Percentiles rank a stretch among this genome's conserved stretches.
Conservation (phyloP, 2,888 invertebrate species). For the Pedicia rivosa region DNA sequence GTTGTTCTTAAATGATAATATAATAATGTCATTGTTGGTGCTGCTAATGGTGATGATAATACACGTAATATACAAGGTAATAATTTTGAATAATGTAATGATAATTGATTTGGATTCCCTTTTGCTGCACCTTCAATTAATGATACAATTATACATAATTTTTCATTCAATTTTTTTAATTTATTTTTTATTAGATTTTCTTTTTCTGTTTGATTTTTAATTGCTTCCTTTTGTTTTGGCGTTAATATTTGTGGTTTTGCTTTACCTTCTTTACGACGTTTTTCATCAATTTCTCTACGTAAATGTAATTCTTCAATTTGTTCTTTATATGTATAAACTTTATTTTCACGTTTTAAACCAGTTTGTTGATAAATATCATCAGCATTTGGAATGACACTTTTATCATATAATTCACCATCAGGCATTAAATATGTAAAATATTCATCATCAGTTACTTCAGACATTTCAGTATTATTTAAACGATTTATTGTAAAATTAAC, state of each 20-base stretch:
- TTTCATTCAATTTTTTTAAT: constrained; percentile 39
- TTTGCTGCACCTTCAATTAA: constrained; percentile 23
- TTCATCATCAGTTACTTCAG: constrained; percentile 60
- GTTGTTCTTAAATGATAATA: constrained; percentile 42
- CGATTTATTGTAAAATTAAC: constrained; percentile 40
- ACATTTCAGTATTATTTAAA: constrained; percentile 47
- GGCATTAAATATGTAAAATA: constrained; percentile 70
- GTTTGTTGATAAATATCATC: constrained; percentile 24
- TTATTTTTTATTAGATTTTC: constrained; percentile 62
- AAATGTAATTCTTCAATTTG: constrained; percentile 90
- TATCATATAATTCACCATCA: constrained; percentile 83
- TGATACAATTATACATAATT: constrained; percentile 21
- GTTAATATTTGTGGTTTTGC: constrained; percentile 54
- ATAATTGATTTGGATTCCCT: constrained; percentile 23
- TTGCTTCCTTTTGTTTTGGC: constrained; percentile 83
- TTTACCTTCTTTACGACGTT: constrained; percentile 64
- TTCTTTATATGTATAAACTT: constrained; percentile 91
- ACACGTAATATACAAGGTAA: constrained; percentile 27
- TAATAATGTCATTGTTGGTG: constrained; percentile 44
- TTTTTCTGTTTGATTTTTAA: constrained; percentile 71
- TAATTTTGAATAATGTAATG: constrained; percentile 23
- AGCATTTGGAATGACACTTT: constrained; percentile 48
- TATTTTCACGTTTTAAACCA: constrained; percentile 85
- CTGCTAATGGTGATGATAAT: constrained; percentile 62
- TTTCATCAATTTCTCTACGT: constrained; percentile 83